Conservation (phyloP, 1,140 invertebrate species). For the Branchinecta lynchi region DNA sequence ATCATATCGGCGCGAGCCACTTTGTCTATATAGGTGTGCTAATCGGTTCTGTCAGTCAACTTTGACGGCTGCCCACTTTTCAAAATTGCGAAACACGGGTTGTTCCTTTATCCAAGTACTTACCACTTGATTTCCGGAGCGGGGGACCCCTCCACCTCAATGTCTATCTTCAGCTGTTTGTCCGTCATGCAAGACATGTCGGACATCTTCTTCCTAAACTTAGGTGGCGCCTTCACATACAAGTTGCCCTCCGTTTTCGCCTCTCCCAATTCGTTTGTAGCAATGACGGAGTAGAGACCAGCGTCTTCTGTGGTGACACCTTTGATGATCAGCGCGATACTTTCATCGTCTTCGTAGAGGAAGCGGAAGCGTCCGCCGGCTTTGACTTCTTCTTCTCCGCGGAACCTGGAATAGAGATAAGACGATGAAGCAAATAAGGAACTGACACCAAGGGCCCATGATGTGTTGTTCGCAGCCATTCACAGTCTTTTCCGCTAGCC, state of each 20-base stretch:
- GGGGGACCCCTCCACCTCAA: slow-evolving; percentile 68
- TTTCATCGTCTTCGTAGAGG: slow-evolving; percentile 83
- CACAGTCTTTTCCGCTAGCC: too few relatives aligned
- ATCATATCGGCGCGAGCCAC: neutral
- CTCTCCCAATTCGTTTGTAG: slow-evolving; percentile 74
- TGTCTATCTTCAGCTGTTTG: slow-evolving; percentile 48
- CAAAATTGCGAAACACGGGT: neutral
- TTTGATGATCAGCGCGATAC: slow-evolving; percentile 75
- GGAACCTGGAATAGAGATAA: slow-evolving; percentile 39
- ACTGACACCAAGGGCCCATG: too few relatives aligned
- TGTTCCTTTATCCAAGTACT: slow-evolving; percentile 10
- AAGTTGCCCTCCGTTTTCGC: slow-evolving; percentile 56
- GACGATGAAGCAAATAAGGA: too few relatives aligned
- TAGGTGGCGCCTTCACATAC: slow-evolving; percentile 58
- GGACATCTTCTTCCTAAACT: slow-evolving; percentile 58
- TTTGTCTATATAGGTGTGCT: too few relatives aligned
- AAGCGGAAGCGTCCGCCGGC: slow-evolving; percentile 65
- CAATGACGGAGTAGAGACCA: slow-evolving; percentile 65
- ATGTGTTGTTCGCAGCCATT: too few relatives aligned
- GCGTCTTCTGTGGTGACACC: slow-evolving; percentile 63
- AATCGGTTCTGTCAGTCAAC: too few relatives aligned
- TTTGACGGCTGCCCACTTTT: too few relatives aligned
- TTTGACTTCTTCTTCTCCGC: slow-evolving; percentile 64
- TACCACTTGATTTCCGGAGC: slow-evolving; percentile 58
- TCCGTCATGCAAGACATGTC: slow-evolving; percentile 53